Conservation (phyloP, 2,888 invertebrate species). For the Heliconius ethilla region DNA sequence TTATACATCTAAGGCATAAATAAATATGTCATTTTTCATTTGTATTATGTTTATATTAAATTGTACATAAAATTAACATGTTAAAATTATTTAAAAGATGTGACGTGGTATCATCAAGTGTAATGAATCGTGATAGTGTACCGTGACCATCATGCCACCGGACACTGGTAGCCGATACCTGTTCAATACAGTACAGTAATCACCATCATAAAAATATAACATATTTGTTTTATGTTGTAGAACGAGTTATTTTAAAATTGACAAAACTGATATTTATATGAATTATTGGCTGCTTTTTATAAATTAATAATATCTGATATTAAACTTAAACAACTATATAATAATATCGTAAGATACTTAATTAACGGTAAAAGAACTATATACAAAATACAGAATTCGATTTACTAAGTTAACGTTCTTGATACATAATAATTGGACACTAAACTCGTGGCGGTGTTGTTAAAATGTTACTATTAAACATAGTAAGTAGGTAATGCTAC, state of each 20-base stretch:
- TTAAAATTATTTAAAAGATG: background rate
- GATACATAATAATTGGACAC: conserved; percentile 17
- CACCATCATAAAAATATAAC: background rate
- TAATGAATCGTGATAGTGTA: conserved; percentile 62
- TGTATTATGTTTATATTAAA: background rate
- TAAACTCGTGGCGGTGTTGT: conserved; percentile 24
- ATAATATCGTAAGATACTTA: background rate
- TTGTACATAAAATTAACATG: background rate
- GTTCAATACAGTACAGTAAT: conserved; percentile 49
- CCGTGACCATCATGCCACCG: conserved; percentile 51
- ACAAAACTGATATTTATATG: too few species aligned
- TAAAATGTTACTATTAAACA: conserved; percentile 46
- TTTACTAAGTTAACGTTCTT: conserved; percentile 19
- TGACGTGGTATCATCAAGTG: conserved; percentile 44
- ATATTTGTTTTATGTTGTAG: background rate
- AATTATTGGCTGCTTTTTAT: too few species aligned
- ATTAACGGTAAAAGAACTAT: background rate
- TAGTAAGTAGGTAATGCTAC: conserved; percentile 41
- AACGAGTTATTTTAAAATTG: background rate
- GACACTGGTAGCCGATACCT: conserved; percentile 63
- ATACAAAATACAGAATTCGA: background rate
- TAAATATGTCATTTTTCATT: background rate
- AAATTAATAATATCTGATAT: background rate
- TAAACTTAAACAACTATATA: background rate
- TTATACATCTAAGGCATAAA: conserved; percentile 5